Evolutionary conservation across 1,140 invertebrate genomes (phyloP).

Genomic region (Notospermus geniculatus): DNA sequence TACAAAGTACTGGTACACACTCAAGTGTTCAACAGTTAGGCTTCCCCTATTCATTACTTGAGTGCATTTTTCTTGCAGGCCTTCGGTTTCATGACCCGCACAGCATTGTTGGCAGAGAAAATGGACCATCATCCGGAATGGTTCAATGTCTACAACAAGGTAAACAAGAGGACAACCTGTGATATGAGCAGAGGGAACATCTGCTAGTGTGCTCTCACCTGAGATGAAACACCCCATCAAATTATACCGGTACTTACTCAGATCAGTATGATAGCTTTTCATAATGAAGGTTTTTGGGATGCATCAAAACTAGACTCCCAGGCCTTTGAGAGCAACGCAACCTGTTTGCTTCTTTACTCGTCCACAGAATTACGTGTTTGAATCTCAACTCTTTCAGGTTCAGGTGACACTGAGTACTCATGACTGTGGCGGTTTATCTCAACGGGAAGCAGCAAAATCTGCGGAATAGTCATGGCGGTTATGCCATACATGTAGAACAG

Average conservation of each 20-base stretch:
- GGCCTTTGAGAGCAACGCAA: not conserved
- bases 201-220: not conserved
- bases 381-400: conserved; percentile 38
- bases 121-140: conserved; percentile 99
- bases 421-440: conserved; percentile 89
- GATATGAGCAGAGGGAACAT: too few relatives aligned
- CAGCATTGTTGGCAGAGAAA: conserved; percentile 94
- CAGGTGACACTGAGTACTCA: conserved; percentile 88
- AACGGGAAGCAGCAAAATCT: too few relatives aligned
- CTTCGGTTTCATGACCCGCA: conserved; percentile 93
- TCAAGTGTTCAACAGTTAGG: too few relatives aligned
- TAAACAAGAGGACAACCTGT: conserved; percentile 43
- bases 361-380: not conserved
- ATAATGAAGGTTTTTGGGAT: not conserved
- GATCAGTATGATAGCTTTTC: too few relatives aligned
- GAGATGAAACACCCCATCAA: not conserved
- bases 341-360: not conserved
- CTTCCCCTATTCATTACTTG: too few relatives aligned
- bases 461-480: too few relatives aligned
- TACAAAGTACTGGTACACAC: too few relatives aligned
- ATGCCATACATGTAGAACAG: too few relatives aligned
- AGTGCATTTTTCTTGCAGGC: conserved; percentile 69
- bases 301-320: not conserved
- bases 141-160: conserved; percentile 99
- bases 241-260: not conserved